Conservation (phyloP, 2,888 invertebrate species). For the Noctua janthina region DNA sequence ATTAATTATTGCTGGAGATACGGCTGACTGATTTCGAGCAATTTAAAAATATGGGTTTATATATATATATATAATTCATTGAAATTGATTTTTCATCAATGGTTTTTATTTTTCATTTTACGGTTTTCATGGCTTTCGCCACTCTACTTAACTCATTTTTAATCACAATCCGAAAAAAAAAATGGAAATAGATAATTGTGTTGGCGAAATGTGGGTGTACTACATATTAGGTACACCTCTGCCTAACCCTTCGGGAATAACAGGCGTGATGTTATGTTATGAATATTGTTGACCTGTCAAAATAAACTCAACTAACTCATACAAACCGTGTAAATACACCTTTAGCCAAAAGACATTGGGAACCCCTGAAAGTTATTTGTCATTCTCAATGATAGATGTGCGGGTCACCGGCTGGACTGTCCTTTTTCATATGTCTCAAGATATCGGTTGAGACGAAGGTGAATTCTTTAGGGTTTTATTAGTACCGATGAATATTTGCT, state of each 20-base stretch:
- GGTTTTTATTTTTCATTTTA: too few relatives aligned
- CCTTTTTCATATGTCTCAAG: slow-evolving; percentile 23
- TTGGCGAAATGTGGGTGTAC: too few relatives aligned
- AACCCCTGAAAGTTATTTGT: slow-evolving; percentile 52
- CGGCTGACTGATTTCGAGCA: neutral
- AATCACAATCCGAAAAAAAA: neutral
- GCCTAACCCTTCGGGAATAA: too few relatives aligned
- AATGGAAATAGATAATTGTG: neutral
- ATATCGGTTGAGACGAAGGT: slow-evolving; percentile 6
- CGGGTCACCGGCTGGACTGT: slow-evolving; percentile 37
- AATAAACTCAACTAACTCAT: neutral
- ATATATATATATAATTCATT: too few relatives aligned
- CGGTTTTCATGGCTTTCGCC: too few relatives aligned
- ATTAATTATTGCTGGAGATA: neutral
- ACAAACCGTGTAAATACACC: neutral
- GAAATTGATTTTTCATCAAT: too few relatives aligned
- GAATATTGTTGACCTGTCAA: neutral
- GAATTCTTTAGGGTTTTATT: slow-evolving; percentile 11
- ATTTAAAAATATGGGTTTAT: neutral
- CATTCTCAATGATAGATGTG: slow-evolving; percentile 58
- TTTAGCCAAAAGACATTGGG: slow-evolving; percentile 28
- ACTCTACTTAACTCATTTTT: neutral
- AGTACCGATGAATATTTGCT: slow-evolving; percentile 5
- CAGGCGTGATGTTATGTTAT: too few relatives aligned
- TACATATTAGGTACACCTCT: too few relatives aligned